Conservation (phyloP, 2,888 invertebrate genomes). For the Steinernema hermaphroditum region DNA sequence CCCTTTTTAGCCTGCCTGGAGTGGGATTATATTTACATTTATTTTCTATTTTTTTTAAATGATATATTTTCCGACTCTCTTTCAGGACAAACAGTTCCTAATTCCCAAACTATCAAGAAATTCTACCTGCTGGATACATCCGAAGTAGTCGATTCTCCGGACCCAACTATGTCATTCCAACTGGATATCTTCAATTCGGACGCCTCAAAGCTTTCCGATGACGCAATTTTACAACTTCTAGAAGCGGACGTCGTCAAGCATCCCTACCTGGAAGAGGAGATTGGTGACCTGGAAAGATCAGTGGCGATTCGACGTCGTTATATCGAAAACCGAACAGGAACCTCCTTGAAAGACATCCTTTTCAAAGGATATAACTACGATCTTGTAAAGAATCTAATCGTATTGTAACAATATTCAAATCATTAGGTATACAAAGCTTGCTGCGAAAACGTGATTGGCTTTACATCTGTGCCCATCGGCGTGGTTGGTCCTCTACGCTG, state of each 20-base stretch:
- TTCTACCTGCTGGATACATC: background rate
- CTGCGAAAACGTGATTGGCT: slow-evolving; percentile 97
- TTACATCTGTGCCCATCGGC: slow-evolving; percentile 91
- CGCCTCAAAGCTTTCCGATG: background rate
- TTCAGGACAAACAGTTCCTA: background rate
- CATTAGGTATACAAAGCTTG: slow-evolving; percentile 81
- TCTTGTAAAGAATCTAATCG: slow-evolving; percentile 74
- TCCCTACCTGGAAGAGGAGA: slow-evolving; percentile 83
- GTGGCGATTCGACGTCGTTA: slow-evolving; percentile 77
- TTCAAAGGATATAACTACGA: slow-evolving; percentile 85
- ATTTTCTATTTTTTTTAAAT: too few species aligned
- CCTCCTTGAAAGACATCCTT: slow-evolving; percentile 73
- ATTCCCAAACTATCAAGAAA: background rate
- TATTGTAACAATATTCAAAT: slow-evolving; percentile 35
- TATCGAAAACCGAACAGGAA: slow-evolving; percentile 58
- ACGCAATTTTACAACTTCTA: background rate
- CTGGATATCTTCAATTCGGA: too few species aligned
- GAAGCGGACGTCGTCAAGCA: slow-evolving; percentile 74
- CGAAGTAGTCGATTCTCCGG: background rate
- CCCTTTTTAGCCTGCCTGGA: too few species aligned
- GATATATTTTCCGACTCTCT: too few species aligned
- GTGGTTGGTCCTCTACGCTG: slow-evolving; percentile 84
- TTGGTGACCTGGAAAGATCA: slow-evolving; percentile 82
- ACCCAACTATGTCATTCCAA: background rate
- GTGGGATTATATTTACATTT: too few species aligned